A percentile compares a stretch with the other conserved stretches of the same genome.
Evolutionary conservation across 2,888 invertebrate genomes (phyloP).

Genomic region (Rhorus exstirpatorius): DNA sequence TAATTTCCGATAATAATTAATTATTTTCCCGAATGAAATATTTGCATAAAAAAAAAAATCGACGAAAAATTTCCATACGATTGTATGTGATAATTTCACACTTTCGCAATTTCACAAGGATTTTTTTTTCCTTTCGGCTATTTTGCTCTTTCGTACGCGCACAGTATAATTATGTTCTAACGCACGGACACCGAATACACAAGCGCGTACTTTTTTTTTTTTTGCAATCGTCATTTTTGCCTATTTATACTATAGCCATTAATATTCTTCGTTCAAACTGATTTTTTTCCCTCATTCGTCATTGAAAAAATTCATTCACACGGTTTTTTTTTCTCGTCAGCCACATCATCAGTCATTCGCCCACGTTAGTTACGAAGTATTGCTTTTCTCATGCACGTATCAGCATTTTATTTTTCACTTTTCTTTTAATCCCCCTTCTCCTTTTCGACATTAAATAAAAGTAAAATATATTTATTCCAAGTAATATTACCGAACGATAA

Average conservation of each 20-base stretch:
- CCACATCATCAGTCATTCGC: constrained; percentile 74
- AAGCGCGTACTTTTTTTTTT: constrained; percentile 67
- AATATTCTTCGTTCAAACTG: not conserved
- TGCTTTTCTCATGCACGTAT: constrained; percentile 89
- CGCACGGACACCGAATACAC: constrained; percentile 65
- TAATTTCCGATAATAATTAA: no score
- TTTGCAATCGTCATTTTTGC: constrained; percentile 66
- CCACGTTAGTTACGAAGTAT: constrained; percentile 90
- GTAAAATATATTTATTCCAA: not conserved
- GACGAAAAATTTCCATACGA: no score
- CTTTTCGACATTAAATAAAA: constrained; percentile 1
- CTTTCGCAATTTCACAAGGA: constrained; percentile 37
- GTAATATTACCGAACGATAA: not conserved
- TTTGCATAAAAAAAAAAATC: no score
- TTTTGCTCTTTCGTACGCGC: constrained; percentile 61
- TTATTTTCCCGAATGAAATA: no score
- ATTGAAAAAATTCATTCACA: constrained; percentile 49
- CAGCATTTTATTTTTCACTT: constrained; percentile 51
- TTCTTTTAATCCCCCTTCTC: constrained; percentile 11
- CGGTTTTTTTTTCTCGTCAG: constrained; percentile 32
- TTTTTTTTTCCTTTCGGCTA: constrained; percentile 6
- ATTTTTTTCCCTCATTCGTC: constrained; percentile 33
- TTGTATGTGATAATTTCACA: not conserved
- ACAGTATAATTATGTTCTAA: constrained; percentile 44
- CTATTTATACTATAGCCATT: constrained; percentile 60